Base-by-base conservation (phyloP, 1,140 invertebrate genomes). In the Eriosoma lanigerum region DNA sequence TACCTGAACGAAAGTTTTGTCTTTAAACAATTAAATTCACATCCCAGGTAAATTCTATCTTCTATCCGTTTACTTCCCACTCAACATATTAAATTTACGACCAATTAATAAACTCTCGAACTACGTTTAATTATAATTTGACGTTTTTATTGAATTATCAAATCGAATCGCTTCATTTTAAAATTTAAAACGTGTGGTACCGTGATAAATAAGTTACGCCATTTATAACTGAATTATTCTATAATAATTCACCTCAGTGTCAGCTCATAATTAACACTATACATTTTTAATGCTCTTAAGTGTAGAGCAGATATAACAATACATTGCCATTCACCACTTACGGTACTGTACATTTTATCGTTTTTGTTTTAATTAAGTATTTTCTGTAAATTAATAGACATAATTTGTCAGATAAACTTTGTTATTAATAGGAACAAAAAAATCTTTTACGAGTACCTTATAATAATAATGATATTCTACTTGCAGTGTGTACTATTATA, bases 1-100 rank as follows among this genome's bases (percentile, higher is more conserved):
- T 72, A 72, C 46, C 68, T 52, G 68, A 29, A 72, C 26, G 24
- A 52, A 72, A 72, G 68, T 72, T 72, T 50, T 52, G 26, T 72
- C 68, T 72, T 52, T 29, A 72, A 52, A 72, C 24, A 72, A 52
- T 52, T 72, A 72, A 50, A 72, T 24, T 24, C 68, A 50, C 48
- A 9, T 52, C 24, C 9, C 17, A 10, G 48, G 8, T 52, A 50
- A 72, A 72, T 9, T 72, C 15, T n/a, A 29, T 52, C 48, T n/a
- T 72, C 68, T 52, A 52, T 72, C 32, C 15, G 4, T 15, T 29
- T 52, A 29, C 48, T 52, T n/a, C 21, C 24, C 68, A 29, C 12
- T 29, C 24, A n/a, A 52, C 48, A 29, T 52, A 72, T 29, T 72
- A 6, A 72, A 72, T 72, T n/a, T 72, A 72, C 15, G n/a, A 24